These are phyloP conservation scores for Spilogale gracilis DNA, from an alignment of 2,113 vertebrate genomes.

Conservation along the genomic window DNA sequence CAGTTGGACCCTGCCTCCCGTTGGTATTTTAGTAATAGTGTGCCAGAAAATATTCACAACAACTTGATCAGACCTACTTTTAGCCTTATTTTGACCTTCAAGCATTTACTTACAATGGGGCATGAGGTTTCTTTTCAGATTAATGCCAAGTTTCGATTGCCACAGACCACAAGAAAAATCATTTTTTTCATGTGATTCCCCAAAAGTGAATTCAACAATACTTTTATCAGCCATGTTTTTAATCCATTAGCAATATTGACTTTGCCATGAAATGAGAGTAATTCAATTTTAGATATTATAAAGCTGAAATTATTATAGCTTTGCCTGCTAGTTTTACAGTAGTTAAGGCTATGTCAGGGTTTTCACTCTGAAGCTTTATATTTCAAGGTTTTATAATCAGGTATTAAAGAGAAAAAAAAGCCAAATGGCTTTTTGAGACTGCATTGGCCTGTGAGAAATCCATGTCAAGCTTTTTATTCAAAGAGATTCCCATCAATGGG, in stretches of 20 bases:
- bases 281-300: slow-evolving; percentile 81
- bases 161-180: slow-evolving; percentile 60
- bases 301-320: slow-evolving; percentile 76
- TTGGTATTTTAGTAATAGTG: not conserved
- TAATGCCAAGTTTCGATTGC: slow-evolving; percentile 4
- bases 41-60: not conserved
- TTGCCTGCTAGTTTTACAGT: slow-evolving; percentile 71
- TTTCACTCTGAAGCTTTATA: slow-evolving; percentile 72
- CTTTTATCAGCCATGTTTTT: slow-evolving; percentile 71
- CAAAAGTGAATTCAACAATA: slow-evolving; percentile 63
- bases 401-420: not conserved
- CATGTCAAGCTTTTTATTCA: slow-evolving; percentile 44
- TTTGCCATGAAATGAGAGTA: slow-evolving; percentile 76
- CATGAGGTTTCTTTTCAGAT: slow-evolving; percentile 48
- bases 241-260: slow-evolving; percentile 80
- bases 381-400: slow-evolving; percentile 69
- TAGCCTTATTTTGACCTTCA: slow-evolving; percentile 29
- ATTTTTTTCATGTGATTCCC: slow-evolving; percentile 63
- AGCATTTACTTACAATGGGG: slow-evolving; percentile 41
- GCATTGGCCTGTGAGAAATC: slow-evolving; percentile 53
- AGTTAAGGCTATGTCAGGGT: slow-evolving; percentile 61
- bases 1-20: not conserved
- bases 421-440: slow-evolving; percentile 56
- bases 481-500: not conserved
- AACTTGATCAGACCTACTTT: slow-evolving; percentile 1